These are phyloP conservation scores for Irena cyanogastra DNA, from an alignment of 2,113 vertebrate genomes.

Conservation along the genomic window DNA sequence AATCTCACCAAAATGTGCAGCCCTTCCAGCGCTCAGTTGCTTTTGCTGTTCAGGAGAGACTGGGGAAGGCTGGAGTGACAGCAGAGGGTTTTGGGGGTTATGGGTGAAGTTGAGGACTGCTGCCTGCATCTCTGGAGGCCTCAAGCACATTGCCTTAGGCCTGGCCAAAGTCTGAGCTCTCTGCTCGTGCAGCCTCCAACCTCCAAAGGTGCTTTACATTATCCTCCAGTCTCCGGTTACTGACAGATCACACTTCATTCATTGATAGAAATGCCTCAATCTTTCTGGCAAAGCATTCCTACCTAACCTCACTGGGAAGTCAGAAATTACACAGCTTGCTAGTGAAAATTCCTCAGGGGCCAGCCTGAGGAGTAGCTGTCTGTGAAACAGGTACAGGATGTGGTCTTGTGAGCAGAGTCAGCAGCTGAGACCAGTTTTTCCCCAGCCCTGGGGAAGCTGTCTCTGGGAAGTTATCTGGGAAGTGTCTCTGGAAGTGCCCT, in stretches of 20 bases:
- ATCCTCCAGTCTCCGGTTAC: neutral
- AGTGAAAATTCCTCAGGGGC: neutral
- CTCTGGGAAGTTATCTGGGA: too few species aligned
- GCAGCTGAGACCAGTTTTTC: neutral
- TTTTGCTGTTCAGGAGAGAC: neutral
- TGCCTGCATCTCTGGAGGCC: neutral
- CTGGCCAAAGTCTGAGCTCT: neutral
- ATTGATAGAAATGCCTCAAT: neutral
- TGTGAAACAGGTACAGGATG: neutral
- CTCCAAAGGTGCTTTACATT: neutral
- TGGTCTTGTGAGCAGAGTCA: neutral
- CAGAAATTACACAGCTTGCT: neutral
- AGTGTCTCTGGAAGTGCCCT: too few species aligned
- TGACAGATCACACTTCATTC: neutral
- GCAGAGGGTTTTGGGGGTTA: neutral
- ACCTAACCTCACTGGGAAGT: neutral
- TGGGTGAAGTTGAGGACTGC: neutral
- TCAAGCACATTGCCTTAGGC: neutral
- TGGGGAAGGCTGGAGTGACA: neutral
- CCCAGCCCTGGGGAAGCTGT: neutral
- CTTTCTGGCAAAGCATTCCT: neutral
- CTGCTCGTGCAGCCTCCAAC: neutral
- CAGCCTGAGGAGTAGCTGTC: neutral
- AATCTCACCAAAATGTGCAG: fast-evolving
- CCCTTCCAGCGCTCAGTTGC: neutral